These are phyloP conservation scores for Hemitrygon akajei DNA, from an alignment of 2,797 vertebrate genomes.

Conservation along the genomic window DNA sequence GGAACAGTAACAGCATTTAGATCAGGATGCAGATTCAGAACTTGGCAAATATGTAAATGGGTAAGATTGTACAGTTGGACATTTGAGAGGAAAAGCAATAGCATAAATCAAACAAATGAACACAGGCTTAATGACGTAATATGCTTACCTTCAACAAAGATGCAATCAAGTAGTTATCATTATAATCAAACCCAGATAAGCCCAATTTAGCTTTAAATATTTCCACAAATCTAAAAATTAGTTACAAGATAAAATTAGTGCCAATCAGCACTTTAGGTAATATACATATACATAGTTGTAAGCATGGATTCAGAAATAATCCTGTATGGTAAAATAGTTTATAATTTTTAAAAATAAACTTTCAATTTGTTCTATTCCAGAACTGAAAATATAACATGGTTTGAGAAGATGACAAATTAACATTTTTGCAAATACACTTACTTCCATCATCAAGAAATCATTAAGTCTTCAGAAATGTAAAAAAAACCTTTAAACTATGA, in stretches of 20 bases:
- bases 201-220: slow-evolving; percentile 69
- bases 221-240: slow-evolving; percentile 58
- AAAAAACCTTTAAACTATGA: not conserved
- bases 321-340: not conserved
- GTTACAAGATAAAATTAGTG: not conserved
- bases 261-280: not conserved
- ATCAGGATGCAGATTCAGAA: not conserved
- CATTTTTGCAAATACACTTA: not conserved
- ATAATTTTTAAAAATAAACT: not conserved
- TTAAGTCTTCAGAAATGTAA: not conserved
- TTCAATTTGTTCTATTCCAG: not conserved
- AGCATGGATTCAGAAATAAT: not conserved
- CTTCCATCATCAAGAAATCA: not conserved
- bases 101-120: not conserved
- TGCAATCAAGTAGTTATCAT: slow-evolving; percentile 58
- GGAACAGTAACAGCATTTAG: too few species aligned
- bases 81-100: not conserved
- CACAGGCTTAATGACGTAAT: not conserved
- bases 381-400: not conserved
- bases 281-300: not conserved
- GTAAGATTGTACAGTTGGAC: not conserved
- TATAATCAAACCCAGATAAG: slow-evolving; percentile 56
- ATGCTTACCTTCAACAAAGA: slow-evolving; percentile 63
- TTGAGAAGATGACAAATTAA: not conserved
- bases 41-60: not conserved